Base-by-base conservation (phyloP, 2,888 invertebrate species). In the Operophtera brumata region DNA sequence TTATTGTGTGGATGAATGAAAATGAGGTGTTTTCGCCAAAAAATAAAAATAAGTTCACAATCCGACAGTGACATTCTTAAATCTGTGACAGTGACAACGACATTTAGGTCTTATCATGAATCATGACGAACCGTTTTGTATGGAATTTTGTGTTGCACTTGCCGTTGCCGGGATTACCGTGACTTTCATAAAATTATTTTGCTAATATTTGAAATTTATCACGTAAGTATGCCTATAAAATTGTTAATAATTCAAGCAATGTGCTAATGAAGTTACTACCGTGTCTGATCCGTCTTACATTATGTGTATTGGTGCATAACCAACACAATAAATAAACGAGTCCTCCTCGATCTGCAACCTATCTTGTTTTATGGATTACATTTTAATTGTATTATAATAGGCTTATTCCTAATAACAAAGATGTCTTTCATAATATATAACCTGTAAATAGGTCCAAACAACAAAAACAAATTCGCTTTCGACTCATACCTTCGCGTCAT, bases 131-230 rank as follows among this genome's bases (percentile, higher is more conserved):
- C n/a, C 32, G 37, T 37, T 13, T 37, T 8, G 37, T 13, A 2
- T 13, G 7, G 30, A 8, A 9, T n/a, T 11, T 35, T 35, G 11
- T n/a, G n/a, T n/a, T n/a, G n/a, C n/a, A n/a, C 11, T 12, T 32
- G 64, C 71, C 74, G 20, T 30, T 30, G 30, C 30, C 30, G 30
- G 72, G 63, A 41, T 10, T 62, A 75, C 71, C 77, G 84, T 85
- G 85, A 85, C 85, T 85, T 79, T 85, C 82, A 78, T 70, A 79
- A 80, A 73, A 47, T 54, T 37, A 41, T 28, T 50, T 62, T 43
- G 20, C 36, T 45, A 25, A 13, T 47, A 34, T 28, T 51, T 63
- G 2, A 64, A 35, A 30, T 50, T 36, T 41, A 36, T 10, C 36
- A 3, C 10, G 20, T 47, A 54, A 56, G 52, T 54, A 26, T 9